Percentiles rank a stretch among this genome's conserved stretches.
These are phyloP conservation scores for Noctua comes DNA, from an alignment of 2,888 invertebrate genomes.

Conservation along the genomic window DNA sequence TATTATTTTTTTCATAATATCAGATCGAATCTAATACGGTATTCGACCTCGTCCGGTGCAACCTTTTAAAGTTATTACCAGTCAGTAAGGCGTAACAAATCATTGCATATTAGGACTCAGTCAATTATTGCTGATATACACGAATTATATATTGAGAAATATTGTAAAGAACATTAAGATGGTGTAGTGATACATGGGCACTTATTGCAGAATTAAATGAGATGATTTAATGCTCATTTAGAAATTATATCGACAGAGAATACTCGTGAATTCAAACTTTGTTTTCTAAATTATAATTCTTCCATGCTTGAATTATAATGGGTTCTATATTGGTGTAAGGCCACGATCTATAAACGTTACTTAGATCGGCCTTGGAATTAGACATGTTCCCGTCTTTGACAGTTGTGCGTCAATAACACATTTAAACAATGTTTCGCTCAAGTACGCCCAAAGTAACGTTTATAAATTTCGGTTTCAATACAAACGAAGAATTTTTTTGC, in stretches of 20 bases:
- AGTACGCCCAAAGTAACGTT: not conserved
- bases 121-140: slow-evolving; percentile 35
- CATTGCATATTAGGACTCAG: slow-evolving; percentile 35
- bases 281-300: not conserved
- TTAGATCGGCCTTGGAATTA: not conserved
- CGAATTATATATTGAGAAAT: slow-evolving; percentile 36
- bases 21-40: slow-evolving; percentile 23
- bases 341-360: not conserved
- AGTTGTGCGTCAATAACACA: too few species aligned
- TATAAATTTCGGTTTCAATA: not conserved
- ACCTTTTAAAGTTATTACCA: slow-evolving; percentile 58
- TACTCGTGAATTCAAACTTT: not conserved
- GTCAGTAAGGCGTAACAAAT: slow-evolving; percentile 38
- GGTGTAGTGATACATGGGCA: slow-evolving; percentile 4
- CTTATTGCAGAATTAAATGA: slow-evolving; percentile 19
- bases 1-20: slow-evolving; percentile 33
- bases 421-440: not conserved
- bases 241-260: not conserved
- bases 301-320: not conserved
- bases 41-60: slow-evolving; percentile 51
- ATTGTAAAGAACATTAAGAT: slow-evolving; percentile 23
- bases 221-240: not conserved
- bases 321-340: not conserved
- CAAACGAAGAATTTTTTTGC: too few species aligned
- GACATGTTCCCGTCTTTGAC: not conserved